These are phyloP conservation scores for Dryomyza anilis DNA, from an alignment of 2,888 invertebrate species.

Conservation along the genomic window DNA sequence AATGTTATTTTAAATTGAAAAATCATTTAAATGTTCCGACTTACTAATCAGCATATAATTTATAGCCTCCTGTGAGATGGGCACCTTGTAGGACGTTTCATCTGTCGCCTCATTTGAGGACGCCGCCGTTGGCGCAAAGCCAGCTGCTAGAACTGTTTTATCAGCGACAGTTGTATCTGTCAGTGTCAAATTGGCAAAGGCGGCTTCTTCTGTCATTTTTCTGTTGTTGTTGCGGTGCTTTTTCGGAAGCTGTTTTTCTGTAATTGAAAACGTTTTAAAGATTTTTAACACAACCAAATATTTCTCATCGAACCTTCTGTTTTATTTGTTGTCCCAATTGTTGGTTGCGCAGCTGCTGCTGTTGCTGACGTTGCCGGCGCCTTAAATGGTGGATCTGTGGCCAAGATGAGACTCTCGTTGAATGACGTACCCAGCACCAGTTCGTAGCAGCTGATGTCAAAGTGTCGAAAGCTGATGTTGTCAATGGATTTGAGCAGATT, in stretches of 20 bases:
- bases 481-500: constrained; percentile 56
- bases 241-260: not conserved
- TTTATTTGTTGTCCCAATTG: too few relatives aligned
- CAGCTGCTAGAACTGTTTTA: constrained; percentile 34
- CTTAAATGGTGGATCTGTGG: constrained; percentile 49
- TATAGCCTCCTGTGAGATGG: constrained; percentile 55
- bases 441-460: constrained; percentile 59
- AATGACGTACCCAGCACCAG: constrained; percentile 57
- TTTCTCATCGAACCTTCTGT: too few relatives aligned
- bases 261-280: not conserved
- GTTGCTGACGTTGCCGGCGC: constrained; percentile 7
- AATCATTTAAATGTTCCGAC: constrained; percentile 20
- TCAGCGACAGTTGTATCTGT: not conserved
- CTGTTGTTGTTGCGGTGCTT: too few relatives aligned
- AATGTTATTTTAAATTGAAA: not conserved
- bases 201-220: constrained; percentile 5
- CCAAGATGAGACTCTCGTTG: constrained; percentile 55
- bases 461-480: constrained; percentile 55
- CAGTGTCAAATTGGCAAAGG: not conserved
- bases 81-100: constrained; percentile 51
- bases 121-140: constrained; percentile 31
- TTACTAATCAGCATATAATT: constrained; percentile 57
- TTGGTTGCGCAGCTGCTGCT: not conserved
- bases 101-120: constrained; percentile 25
- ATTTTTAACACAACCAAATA: not conserved